Evolutionary conservation across 2,797 vertebrate genomes (phyloP).

Genomic region (Eleutherodactylus coqui): DNA sequence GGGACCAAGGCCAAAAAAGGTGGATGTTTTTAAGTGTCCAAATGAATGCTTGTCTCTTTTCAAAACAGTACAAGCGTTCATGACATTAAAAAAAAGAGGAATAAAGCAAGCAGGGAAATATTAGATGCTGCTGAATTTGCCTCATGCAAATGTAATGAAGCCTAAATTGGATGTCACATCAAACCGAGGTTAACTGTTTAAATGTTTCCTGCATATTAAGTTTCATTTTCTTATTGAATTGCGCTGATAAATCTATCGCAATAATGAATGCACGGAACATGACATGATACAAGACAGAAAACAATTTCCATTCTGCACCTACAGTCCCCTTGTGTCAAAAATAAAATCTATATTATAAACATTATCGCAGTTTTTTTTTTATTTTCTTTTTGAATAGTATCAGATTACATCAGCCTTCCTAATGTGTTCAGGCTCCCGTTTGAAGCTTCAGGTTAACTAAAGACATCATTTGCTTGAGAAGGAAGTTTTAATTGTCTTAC

Average conservation of each 20-base stretch:
- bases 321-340: not conserved
- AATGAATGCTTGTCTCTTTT: slow-evolving; percentile 57
- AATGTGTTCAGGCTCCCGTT: slow-evolving; percentile 79
- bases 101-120: slow-evolving; percentile 63
- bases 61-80: slow-evolving; percentile 62
- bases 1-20: slow-evolving; percentile 25
- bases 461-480: slow-evolving; percentile 85
- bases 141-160: slow-evolving; percentile 74
- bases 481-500: slow-evolving; percentile 83
- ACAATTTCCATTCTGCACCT: slow-evolving; percentile 3
- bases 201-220: slow-evolving; percentile 72
- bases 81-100: slow-evolving; percentile 62
- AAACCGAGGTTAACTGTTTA: slow-evolving; percentile 70
- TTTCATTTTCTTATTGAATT: slow-evolving; percentile 52
- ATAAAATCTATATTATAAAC: not conserved
- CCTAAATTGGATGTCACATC: slow-evolving; percentile 72
- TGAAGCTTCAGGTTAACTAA: slow-evolving; percentile 82
- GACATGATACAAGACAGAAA: slow-evolving; percentile 42
- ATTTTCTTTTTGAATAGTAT: slow-evolving; percentile 58
- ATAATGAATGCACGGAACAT: slow-evolving; percentile 42
- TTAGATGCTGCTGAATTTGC: slow-evolving; percentile 69
- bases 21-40: slow-evolving; percentile 57
- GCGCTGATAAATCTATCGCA: slow-evolving; percentile 37
- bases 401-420: slow-evolving; percentile 83
- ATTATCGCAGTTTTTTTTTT: not conserved